Evolutionary conservation across 2,888 invertebrate species (phyloP), one percentile per base, ranked within the genome.

Genomic region (Meiosimyza decipiens): DNA sequence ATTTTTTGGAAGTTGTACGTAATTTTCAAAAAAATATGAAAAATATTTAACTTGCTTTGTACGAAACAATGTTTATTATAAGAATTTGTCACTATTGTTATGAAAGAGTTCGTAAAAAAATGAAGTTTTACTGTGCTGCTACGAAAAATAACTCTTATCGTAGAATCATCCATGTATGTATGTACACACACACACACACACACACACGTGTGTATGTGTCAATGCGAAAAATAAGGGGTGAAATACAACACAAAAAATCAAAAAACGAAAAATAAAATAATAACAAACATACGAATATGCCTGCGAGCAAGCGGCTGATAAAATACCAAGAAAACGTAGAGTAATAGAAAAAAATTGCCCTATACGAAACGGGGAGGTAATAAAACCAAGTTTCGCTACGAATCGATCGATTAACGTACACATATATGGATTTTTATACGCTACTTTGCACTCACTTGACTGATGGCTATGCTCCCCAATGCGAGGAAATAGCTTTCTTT

Each of bases 321-420:
- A 60, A 51, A 57, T 22, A 11, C 33, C 18, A 60, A 65, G 57
- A 33, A 71, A 50, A 57, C 28, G 57, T 57, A 57, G 57, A 28
- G 11, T 4, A 52, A 33, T 51, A n/a, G 47, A 28, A 6, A 18
- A 55, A 59, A 64, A 22, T n/a, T 47, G 52, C 54, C 54, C 13
- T 16, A 54, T 54, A 16, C 15, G 54, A 16, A 16, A 54, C 54
- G 6, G 12, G n/a, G 12, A 54, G 12, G 47, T 40, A n/a, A 71
- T 71, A 67, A 50, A 57, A 51, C 54, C 62, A 62, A 68, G 71
- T 74, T 73, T 74, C 74, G 72, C 73, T 72, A 74, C 72, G 73
- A 77, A 75, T 76, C 77, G 76, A 80, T 82, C 78, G 78, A 79
- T 79, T 77, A 75, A 73, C 69, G 63, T 71, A 67, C 50, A 47